A percentile compares a stretch with the other conserved stretches of the same genome.
Conservation (phyloP, 2,888 invertebrate genomes). For the Amorpha juglandis region DNA sequence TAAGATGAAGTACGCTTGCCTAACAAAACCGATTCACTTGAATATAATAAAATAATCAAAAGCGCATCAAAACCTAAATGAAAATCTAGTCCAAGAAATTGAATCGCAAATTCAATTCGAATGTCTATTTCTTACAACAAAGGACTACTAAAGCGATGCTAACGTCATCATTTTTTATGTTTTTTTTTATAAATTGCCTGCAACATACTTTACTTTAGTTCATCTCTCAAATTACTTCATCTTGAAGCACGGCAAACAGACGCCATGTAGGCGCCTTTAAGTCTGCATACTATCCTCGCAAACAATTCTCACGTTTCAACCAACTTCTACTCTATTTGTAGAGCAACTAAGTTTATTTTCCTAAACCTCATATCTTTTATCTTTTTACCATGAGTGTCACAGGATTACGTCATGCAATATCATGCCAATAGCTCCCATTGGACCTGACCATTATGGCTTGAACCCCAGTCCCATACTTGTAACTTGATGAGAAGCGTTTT, state of each 20-base stretch:
- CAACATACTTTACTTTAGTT: conserved; percentile 24
- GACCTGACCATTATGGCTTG: conserved; percentile 48
- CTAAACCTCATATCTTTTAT: conserved; percentile 14
- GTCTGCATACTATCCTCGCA: conserved; percentile 53
- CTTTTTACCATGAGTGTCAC: conserved; percentile 45
- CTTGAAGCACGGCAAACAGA: conserved; percentile 44
- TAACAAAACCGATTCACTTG: no score
- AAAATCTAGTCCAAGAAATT: no score
- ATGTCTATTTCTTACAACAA: no score
- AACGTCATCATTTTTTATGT: not conserved
- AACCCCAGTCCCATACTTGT: conserved; percentile 33
- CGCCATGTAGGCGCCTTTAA: conserved; percentile 51
- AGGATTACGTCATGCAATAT: conserved; percentile 59
- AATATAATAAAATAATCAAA: no score
- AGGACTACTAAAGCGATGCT: not conserved
- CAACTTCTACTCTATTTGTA: conserved; percentile 29
- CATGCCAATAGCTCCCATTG: conserved; percentile 52
- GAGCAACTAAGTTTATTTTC: conserved; percentile 35
- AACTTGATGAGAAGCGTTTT: conserved; percentile 6
- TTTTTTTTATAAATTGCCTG: not conserved
- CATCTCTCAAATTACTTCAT: conserved; percentile 44
- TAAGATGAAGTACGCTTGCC: no score
- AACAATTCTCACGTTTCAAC: conserved; percentile 32
- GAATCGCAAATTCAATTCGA: no score
- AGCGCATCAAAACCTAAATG: no score